A percentile compares a stretch with the other conserved stretches of the same genome.
These are phyloP conservation scores for Synergus umbraculus DNA, from an alignment of 2,888 invertebrate genomes.

Conservation along the genomic window DNA sequence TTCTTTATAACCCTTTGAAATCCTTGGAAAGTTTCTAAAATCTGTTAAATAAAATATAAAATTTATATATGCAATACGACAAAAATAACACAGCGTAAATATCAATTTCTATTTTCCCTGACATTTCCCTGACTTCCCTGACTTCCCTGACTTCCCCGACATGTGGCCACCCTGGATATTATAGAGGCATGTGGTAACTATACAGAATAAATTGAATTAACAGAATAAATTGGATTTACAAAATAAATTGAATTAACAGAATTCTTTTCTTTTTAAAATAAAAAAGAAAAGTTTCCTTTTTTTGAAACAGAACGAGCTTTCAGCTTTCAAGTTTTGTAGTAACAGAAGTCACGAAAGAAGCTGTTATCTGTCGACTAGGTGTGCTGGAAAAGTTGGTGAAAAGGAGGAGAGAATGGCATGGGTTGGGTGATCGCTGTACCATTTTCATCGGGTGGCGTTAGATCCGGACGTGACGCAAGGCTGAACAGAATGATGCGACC, in stretches of 20 bases:
- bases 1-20: no score
- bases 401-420: background rate
- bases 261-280: background rate
- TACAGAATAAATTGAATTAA: background rate
- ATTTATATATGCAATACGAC: no score
- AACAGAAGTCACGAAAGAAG: constrained; percentile 3
- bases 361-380: constrained; percentile 8
- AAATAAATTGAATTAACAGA: background rate
- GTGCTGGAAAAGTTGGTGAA: background rate
- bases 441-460: constrained; percentile 25
- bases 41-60: no score
- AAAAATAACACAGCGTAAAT: no score
- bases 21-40: no score
- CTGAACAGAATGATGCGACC: constrained; percentile 34
- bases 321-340: background rate
- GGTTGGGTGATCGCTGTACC: background rate
- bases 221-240: no score
- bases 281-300: background rate
- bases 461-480: constrained; percentile 36
- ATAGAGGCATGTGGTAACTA: no score
- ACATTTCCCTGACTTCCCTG: no score
- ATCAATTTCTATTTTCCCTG: no score
- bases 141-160: no score
- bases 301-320: background rate
- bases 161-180: no score